Conservation (phyloP, 2,888 invertebrate genomes). For the Philereme transversata region DNA sequence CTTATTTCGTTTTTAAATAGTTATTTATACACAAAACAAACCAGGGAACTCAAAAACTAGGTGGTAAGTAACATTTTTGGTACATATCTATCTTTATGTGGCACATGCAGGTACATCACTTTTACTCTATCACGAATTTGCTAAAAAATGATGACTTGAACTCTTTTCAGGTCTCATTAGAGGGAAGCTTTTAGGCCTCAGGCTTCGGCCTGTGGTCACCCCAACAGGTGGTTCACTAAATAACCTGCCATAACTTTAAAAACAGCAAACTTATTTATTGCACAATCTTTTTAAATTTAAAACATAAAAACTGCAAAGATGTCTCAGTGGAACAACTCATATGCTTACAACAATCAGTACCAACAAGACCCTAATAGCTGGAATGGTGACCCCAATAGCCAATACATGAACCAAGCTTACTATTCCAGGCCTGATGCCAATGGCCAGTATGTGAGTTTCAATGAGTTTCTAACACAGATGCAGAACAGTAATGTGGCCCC, state of each 20-base stretch:
- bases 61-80: constrained; percentile 56
- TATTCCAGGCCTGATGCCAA: constrained; percentile 61
- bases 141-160: constrained; percentile 30
- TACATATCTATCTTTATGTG: constrained; percentile 43
- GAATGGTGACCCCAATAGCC: constrained; percentile 65
- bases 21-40: constrained; percentile 51
- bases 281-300: constrained; percentile 36
- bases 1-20: constrained; percentile 60
- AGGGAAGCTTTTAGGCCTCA: constrained; percentile 53
- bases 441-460: constrained; percentile 74
- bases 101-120: constrained; percentile 61
- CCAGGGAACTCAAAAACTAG: constrained; percentile 44
- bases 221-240: constrained; percentile 28
- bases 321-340: constrained; percentile 79
- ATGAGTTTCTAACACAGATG: constrained; percentile 74
- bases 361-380: constrained; percentile 64
- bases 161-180: constrained; percentile 56
- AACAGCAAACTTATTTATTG: constrained; percentile 39
- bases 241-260: constrained; percentile 41
- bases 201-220: constrained; percentile 78
- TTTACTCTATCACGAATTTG: constrained; percentile 21
- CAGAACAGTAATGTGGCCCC: constrained; percentile 54
- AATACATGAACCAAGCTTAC: constrained; percentile 65
- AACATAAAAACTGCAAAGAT: constrained; percentile 47
- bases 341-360: constrained; percentile 70